A percentile compares a stretch with the other conserved stretches of the same genome.
Evolutionary conservation across 2,888 invertebrate genomes (phyloP).

Genomic region (Lepeophtheirus nordmannii): DNA sequence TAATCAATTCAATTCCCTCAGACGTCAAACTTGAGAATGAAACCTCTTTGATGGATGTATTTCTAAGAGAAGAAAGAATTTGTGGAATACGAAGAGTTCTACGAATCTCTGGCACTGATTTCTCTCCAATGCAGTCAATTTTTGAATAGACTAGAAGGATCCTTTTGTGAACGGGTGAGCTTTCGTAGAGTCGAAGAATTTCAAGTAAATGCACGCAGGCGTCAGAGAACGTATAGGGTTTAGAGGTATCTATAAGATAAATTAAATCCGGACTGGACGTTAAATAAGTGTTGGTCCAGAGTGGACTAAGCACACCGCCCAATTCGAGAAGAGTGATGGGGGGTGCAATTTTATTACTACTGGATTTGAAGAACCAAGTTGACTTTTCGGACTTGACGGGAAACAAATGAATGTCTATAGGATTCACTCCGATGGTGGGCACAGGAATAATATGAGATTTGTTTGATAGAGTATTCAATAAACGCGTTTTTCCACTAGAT

Average conservation of each 20-base stretch:
- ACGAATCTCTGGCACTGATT: not conserved
- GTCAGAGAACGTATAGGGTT: not conserved
- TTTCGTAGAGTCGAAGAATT: not conserved
- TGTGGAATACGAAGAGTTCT: constrained; percentile 2
- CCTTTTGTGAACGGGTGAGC: not conserved
- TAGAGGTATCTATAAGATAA: constrained; percentile 4
- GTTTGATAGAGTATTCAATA: not conserved
- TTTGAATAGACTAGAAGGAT: constrained; percentile 11
- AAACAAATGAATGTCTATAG: not conserved
- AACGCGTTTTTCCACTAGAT: constrained; percentile 8
- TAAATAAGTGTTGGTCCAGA: not conserved
- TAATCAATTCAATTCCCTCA: not conserved
- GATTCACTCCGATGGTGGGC: not conserved
- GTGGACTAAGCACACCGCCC: not conserved
- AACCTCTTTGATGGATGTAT: not conserved
- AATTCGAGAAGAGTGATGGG: not conserved
- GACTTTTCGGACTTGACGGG: not conserved
- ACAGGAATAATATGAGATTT: not conserved
- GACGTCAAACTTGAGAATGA: not conserved
- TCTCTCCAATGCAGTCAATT: constrained; percentile 1
- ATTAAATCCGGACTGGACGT: not conserved
- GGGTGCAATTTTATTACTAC: not conserved
- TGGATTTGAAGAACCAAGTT: not conserved
- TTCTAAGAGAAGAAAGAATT: not conserved
- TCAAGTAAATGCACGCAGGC: constrained; percentile 12